These are phyloP conservation scores for Cataglyphis cursor DNA, from an alignment of 2,888 invertebrate genomes.

Conservation along the genomic window DNA sequence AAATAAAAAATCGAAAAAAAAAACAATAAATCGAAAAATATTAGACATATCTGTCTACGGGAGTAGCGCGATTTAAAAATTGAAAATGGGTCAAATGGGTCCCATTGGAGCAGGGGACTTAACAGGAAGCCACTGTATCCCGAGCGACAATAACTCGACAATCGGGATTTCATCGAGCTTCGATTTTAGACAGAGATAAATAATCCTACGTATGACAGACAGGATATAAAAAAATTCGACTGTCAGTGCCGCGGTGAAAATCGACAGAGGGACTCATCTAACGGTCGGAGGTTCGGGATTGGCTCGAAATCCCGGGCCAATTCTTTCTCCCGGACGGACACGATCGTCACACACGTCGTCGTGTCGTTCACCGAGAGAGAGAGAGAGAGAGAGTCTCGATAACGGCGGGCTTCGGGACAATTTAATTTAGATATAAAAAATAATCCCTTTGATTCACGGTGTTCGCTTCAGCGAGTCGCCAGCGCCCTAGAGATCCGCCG, in stretches of 20 bases:
- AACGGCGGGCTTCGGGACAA: slow-evolving; percentile 69
- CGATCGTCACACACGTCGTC: slow-evolving; percentile 70
- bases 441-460: slow-evolving; percentile 70
- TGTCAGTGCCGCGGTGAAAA: slow-evolving; percentile 17
- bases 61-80: slow-evolving; percentile 5
- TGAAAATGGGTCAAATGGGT: slow-evolving; percentile 35
- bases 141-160: slow-evolving; percentile 2
- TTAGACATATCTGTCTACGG: neutral
- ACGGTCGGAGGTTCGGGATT: slow-evolving; percentile 60
- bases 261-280: slow-evolving; percentile 34
- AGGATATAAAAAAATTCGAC: slow-evolving; percentile 38
- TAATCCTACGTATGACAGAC: slow-evolving; percentile 34
- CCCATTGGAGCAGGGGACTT: neutral
- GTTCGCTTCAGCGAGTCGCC: slow-evolving; percentile 44
- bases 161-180: slow-evolving; percentile 18
- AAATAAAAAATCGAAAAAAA: neutral
- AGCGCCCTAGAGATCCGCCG: slow-evolving; percentile 70
- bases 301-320: slow-evolving; percentile 66
- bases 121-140: slow-evolving; percentile 4
- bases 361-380: slow-evolving; percentile 59
- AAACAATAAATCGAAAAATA: slow-evolving; percentile 23
- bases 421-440: slow-evolving; percentile 78
- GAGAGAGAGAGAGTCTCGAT: slow-evolving; percentile 66
- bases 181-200: slow-evolving; percentile 40
- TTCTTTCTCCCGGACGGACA: slow-evolving; percentile 66